Evolutionary conservation across 2,888 invertebrate species (phyloP).

Genomic region (Polietes domitor): DNA sequence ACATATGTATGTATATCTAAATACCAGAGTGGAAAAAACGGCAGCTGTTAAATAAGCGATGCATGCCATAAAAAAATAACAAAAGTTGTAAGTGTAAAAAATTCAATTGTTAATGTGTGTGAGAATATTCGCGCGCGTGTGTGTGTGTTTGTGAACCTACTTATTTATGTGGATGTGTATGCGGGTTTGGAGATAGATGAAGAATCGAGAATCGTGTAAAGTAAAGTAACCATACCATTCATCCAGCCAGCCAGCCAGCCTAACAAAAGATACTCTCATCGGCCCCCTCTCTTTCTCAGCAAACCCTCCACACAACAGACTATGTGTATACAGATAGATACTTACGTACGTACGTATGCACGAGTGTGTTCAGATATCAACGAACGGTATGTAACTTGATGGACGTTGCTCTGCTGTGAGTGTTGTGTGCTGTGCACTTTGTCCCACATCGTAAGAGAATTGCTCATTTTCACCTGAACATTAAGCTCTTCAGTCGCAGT

Average conservation of each 20-base stretch:
- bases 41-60: constrained; percentile 26
- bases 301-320: background rate
- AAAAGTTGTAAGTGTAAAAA: constrained; percentile 21
- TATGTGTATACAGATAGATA: background rate
- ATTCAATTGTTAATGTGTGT: background rate
- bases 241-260: background rate
- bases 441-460: background rate
- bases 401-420: background rate
- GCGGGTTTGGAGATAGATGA: constrained; percentile 2
- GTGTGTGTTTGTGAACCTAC: too few relatives aligned
- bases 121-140: too few relatives aligned
- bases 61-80: constrained; percentile 16
- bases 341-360: background rate
- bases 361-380: constrained; percentile 7
- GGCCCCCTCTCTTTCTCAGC: background rate
- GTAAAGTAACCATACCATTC: constrained; percentile 17
- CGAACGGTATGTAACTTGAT: background rate
- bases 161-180: background rate
- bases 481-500: background rate
- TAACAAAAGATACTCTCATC: background rate
- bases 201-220: constrained; percentile 17
- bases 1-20: background rate
- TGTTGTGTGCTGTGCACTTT: background rate
- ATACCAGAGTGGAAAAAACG: background rate
- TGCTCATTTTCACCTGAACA: background rate